Conservation (phyloP, 2,888 invertebrate species). For the Eupelmus urozonus region DNA sequence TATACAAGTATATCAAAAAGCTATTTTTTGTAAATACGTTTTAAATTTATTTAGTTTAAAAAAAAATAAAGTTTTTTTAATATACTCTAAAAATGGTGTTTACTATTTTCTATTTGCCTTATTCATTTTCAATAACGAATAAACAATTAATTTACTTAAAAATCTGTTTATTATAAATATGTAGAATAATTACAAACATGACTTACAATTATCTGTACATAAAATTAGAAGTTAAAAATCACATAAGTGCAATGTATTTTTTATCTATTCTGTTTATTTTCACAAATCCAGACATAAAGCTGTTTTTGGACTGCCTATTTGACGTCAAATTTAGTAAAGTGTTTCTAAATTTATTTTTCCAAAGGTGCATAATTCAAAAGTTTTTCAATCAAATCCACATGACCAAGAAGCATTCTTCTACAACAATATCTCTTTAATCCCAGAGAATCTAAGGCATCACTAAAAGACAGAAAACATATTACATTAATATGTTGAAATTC, state of each 20-base stretch:
- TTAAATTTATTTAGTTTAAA: constrained; percentile 58
- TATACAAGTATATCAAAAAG: constrained; percentile 53
- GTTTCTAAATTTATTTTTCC: constrained; percentile 85
- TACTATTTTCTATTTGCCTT: background rate
- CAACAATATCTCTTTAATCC: constrained; percentile 98
- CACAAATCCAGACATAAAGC: background rate
- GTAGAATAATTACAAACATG: constrained; percentile 15
- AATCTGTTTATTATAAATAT: constrained; percentile 26
- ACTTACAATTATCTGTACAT: constrained; percentile 13
- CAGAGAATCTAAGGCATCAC: constrained; percentile 97
- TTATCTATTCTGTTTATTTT: constrained; percentile 25
- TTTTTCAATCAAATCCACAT: constrained; percentile 99
- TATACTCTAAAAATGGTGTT: constrained; percentile 35
- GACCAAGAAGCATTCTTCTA: constrained; percentile 97
- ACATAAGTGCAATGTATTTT: constrained; percentile 1
- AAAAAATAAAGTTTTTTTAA: constrained; percentile 56
- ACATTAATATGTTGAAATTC: no score
- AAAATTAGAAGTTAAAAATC: constrained; percentile 8
- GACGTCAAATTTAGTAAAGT: background rate
- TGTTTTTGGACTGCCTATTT: constrained; percentile 6
- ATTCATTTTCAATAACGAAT: background rate
- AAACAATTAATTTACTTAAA: background rate
- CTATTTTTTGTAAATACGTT: constrained; percentile 60
- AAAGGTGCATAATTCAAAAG: constrained; percentile 98
- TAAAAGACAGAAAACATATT: constrained; percentile 78